Base-by-base conservation (phyloP, 2,797 vertebrate genomes). In the Iguana delicatissima region DNA sequence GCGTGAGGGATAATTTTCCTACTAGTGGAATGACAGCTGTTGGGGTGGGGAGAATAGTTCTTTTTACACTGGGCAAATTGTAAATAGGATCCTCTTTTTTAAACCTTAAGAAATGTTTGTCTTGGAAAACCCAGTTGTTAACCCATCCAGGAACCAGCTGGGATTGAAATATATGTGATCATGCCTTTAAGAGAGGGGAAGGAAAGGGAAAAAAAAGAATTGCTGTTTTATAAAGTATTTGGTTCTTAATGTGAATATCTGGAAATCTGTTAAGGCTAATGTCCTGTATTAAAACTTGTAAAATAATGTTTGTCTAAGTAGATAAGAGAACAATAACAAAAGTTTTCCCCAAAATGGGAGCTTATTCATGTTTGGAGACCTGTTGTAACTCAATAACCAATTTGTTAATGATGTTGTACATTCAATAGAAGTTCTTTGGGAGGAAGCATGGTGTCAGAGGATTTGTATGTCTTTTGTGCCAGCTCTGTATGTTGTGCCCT, bases 401-500 rank as follows among this genome's bases (percentile, higher is more conserved):
- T 93, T 97, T 16, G 95, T 97, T 97, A 88, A 96, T 96, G 94
- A 96, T 97, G 96, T 97, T 95, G 97, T 97, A 97, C 90, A 96
- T 95, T 97, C 94, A 96, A 93, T 97, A 96, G 96, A 96, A 96
- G 92, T 95, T 96, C 92, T 94, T 94, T 24, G 94, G 97, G 95
- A 97, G 97, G 89, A 97, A 96, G 97, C 97, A 97, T 97, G 97
- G 96, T 95, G 95, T 97, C 95, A 85, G 95, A 96, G 96, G 94
- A 94, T 95, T 95, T 96, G 96, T 97, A 96, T 95, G 97, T 96
- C 95, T 92, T 96, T 96, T 90, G 97, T 98, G 97, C 96, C 94
- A 95, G 96, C 97, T 96, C 94, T 97, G 96, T 97, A 96, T 96
- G 96, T 97, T 96, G 97, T 97, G 95, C 96, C 96, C 95, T 94